Percentiles rank a stretch among this genome's conserved stretches.
phyloP scores from a whole-genome alignment of 2,888 invertebrate species.

The Drosophila seclusa region DNA sequence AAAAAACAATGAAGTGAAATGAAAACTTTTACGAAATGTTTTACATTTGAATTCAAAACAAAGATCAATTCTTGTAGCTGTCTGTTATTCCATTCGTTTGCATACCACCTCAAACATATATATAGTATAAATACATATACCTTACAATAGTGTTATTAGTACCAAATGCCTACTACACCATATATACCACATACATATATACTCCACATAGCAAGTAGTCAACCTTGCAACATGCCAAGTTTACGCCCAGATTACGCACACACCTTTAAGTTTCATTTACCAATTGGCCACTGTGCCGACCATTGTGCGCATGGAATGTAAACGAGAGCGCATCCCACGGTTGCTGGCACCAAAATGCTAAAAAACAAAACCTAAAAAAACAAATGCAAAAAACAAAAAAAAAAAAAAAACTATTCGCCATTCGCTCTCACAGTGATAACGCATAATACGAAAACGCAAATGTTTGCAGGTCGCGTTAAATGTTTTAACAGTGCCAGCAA shows the following conservation, averaged over 20 bases:
- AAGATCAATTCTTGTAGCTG: conserved; percentile 79
- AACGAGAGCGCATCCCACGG: conserved; percentile 48
- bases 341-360: conserved; percentile 38
- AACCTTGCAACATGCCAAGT: conserved; percentile 44
- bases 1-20: conserved; percentile 33
- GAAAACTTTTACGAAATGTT: conserved; percentile 29
- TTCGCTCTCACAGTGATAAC: conserved; percentile 71
- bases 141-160: conserved; percentile 15
- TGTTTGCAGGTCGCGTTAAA: conserved; percentile 84
- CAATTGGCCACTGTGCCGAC: conserved; percentile 55
- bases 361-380: conserved; percentile 6
- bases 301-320: conserved; percentile 73
- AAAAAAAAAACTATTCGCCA: conserved; percentile 38
- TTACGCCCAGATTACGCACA: conserved; percentile 20
- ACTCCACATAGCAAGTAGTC: conserved; percentile 33
- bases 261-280: conserved; percentile 47
- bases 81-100: conserved; percentile 78
- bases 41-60: conserved; percentile 37
- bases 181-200: conserved; percentile 12
- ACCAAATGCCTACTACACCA: conserved; percentile 30
- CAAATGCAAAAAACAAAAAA: conserved; percentile 12
- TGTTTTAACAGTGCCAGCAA: conserved; percentile 66
- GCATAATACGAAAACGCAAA: conserved; percentile 82
- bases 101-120: conserved; percentile 41
- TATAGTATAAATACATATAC: conserved; percentile 18